Percentiles rank a stretch among this genome's conserved stretches.
These are phyloP conservation scores for Amaurobius ferox DNA, from an alignment of 2,888 invertebrate species.

Conservation along the genomic window DNA sequence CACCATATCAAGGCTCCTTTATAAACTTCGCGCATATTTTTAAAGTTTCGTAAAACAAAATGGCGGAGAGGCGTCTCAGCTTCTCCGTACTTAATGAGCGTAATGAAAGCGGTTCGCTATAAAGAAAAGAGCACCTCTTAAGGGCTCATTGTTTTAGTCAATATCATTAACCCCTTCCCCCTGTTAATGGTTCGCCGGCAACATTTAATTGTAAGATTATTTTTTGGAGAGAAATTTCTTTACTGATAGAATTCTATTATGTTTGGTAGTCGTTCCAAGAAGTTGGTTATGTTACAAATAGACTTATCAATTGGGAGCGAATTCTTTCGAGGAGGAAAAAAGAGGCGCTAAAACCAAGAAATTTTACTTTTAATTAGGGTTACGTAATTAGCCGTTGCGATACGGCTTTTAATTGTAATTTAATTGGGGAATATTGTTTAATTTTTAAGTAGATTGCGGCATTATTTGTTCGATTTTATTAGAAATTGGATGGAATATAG, in stretches of 20 bases:
- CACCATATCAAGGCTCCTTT: too few relatives aligned
- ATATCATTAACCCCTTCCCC: slow-evolving; percentile 63
- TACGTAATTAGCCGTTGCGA: not conserved
- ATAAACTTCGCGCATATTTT: too few relatives aligned
- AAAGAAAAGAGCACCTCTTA: slow-evolving; percentile 63
- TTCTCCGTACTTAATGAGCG: not conserved
- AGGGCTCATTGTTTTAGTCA: slow-evolving; percentile 67
- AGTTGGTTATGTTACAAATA: slow-evolving; percentile 6
- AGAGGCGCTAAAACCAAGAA: not conserved
- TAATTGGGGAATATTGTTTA: not conserved
- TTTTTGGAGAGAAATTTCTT: slow-evolving; percentile 25
- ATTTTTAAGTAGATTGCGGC: not conserved
- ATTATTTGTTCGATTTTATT: too few relatives aligned
- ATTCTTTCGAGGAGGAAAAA: not conserved
- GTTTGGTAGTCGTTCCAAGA: slow-evolving; percentile 9
- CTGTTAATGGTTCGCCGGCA: slow-evolving; percentile 60
- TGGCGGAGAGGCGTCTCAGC: not conserved
- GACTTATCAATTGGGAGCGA: not conserved
- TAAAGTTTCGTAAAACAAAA: too few relatives aligned
- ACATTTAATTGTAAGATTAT: slow-evolving; percentile 59
- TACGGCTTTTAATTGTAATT: not conserved
- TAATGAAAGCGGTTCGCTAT: slow-evolving; percentile 54
- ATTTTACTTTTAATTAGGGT: not conserved
- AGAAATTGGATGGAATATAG: too few relatives aligned
- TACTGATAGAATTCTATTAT: slow-evolving; percentile 13